These are phyloP conservation scores for Drosophila setifemur DNA, from an alignment of 1,140 invertebrate species.

Conservation along the genomic window DNA sequence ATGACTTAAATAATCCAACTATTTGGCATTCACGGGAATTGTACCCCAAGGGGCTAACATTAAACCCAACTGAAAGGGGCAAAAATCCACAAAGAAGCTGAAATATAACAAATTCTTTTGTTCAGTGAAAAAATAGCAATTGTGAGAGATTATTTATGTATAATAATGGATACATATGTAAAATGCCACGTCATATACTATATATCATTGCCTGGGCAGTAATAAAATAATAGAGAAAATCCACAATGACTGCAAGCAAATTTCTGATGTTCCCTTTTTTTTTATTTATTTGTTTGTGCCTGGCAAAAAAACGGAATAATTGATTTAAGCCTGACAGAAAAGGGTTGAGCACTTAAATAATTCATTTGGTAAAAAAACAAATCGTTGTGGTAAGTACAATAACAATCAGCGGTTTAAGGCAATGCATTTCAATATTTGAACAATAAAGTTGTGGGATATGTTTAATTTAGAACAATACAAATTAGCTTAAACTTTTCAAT, in stretches of 20 bases:
- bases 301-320: constrained; percentile 14
- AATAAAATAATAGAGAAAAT: neutral
- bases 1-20: neutral
- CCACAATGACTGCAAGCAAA: neutral
- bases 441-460: no score
- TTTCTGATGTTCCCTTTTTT: neutral
- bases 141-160: constrained; percentile 9
- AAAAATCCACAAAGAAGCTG: neutral
- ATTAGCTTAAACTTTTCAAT: no score
- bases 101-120: neutral
- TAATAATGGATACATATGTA: constrained; percentile 11
- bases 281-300: neutral
- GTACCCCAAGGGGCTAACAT: constrained; percentile 48
- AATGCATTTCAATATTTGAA: neutral
- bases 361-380: constrained; percentile 2
- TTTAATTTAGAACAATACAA: no score
- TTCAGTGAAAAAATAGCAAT: neutral
- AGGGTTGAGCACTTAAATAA: constrained; percentile 13
- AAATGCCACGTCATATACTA: constrained; percentile 21
- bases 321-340: constrained; percentile 15
- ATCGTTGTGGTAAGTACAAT: neutral
- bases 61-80: neutral
- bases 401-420: no score
- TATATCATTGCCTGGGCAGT: constrained; percentile 7
- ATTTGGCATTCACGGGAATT: constrained; percentile 56